Base-by-base conservation (phyloP, 2,888 invertebrate genomes). In the Lasioglossum zephyrum region DNA sequence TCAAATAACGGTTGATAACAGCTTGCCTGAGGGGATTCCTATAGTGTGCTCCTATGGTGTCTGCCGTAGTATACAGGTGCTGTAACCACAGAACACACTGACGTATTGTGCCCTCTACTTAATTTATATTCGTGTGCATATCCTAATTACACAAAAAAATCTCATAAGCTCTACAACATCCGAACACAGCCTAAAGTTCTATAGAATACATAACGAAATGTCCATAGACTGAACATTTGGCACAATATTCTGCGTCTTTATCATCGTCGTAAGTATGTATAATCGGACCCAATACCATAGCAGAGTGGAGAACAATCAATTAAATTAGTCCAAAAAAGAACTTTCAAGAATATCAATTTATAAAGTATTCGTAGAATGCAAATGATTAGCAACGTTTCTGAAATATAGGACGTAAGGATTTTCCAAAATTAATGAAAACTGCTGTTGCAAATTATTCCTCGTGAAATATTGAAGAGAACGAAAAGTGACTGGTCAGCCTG, bases 11-110 rank as follows among this genome's bases (percentile, higher is more conserved):
- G 93, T 95, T 94, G 93, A 93, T 94, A 94, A 94, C 94, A 93
- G 96, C 97, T 97, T 97, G 97, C 97, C 97, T 97, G 96, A 97
- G 96, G 96, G 97, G 97, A 95, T 97, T 97, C 96, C 96, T 96
- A 96, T 97, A 97, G 96, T 96, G 96, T 96, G 96, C 96, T 94
- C 92, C 94, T 94, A 94, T 92, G 96, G 96, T 96, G 96, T 97
- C 97, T 95, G 95, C 95, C 91, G 94, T 93, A 92, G 92, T 94
- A 91, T 97, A 97, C 96, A 97, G 97, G 97, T 97, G 97, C 97
- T 97, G 97, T 95, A 97, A 97, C 96, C 96, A 97, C 96, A 93
- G 90, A 93, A 93, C 90, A 93, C 92, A 93, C 93, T 94, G 91
- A 90, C 93, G 93, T 91, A 92, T 92, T 90, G 92, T 91, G 93